Base-by-base conservation (phyloP, 2,888 invertebrate genomes). In the Acanthoscelides obtectus region DNA sequence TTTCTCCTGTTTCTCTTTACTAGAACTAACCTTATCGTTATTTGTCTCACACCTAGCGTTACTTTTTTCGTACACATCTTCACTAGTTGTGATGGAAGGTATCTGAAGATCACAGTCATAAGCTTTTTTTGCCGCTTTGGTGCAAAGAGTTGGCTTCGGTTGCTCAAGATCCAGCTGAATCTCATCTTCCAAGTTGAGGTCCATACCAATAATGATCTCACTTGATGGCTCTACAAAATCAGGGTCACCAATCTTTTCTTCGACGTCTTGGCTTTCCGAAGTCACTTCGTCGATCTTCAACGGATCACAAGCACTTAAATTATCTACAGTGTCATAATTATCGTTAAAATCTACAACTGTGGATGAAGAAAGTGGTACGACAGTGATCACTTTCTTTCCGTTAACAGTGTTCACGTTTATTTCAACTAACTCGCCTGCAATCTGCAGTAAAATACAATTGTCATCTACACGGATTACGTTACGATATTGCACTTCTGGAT, bases 81-180 rank as follows among this genome's bases (percentile, higher is more conserved):
- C 77, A 25, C 77, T 79, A n/a, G 79, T 79, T 0, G 77, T 79
- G 66, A 79, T 77, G 1, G 79, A 74, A 21, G 77, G 77, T 17
- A 78, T 79, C 67, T 79, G 79, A 45, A 79, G 70, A 67, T 79
- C 80, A 64, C 70, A 70, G 22, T 80, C 80, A 71, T 82, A 82
- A 5, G 78, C 74, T 70, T 82, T 82, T 71, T 80, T 83, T 0
- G 81, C 78, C 0, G 82, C 81, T 77, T 83, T 83, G 1, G 82
- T 82, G 63, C 67, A 75, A 5, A 77, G 8, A 2, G 70, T 69
- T 12, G 45, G 45, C n/a, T 70, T 75, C 20, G 74, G 76, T 69
- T 73, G 74, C 5, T 73, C 77, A n/a, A 77, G 64, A 64, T 77
- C 77, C 12, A 79, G 65, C 66, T 77, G 72, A 17, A 79, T 77